Evolutionary conservation across 1,140 invertebrate genomes (phyloP), one percentile per base, ranked within the genome.

Genomic region (Brachionus manjavacas): DNA sequence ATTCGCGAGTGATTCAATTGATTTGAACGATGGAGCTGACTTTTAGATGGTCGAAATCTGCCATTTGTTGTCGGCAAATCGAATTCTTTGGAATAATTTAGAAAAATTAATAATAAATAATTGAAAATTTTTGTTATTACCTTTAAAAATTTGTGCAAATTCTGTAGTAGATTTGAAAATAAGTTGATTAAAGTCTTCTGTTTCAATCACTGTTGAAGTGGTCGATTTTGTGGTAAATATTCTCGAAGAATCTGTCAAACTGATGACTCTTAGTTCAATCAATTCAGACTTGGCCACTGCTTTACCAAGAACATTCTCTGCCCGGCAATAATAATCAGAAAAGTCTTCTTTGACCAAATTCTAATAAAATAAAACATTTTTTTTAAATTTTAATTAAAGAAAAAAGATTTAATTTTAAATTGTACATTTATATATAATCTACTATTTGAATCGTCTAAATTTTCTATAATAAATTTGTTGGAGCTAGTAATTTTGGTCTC

Each of bases 271-370:
- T 46, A 76, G 72, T 28, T 81, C 79, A 46, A 81, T 31, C 25
- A 81, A 23, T 25, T 81, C 79, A 14, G 64, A 43, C 35, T 66
- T 81, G 3, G 52, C 49, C 9, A 25, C 20, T 43, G 79, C 49
- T 68, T 68, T 81, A 25, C 79, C 79, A 31, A 81, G 52, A 12
- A 14, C 7, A 55, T 81, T 81, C 1, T 41, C 49, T 1, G 79
- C 79, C 4, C 25, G n/a, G n/a, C 79, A 81, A 39, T 68, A 81
- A 68, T 81, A 81, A n/a, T 81, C 79, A 23, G 31, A 23, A 64
- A 81, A 81, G 35, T 81, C 79, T 9, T 25, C 28, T 12, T 60
- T 35, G 4, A 11, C 25, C 31, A 81, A 14, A 64, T 64, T 20
- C 79, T 81, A 16, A 20, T 66, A 43, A 41, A 80, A 55, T 4